These are phyloP conservation scores for Aculops lycopersici DNA, from an alignment of 1,140 invertebrate genomes.

Conservation along the genomic window DNA sequence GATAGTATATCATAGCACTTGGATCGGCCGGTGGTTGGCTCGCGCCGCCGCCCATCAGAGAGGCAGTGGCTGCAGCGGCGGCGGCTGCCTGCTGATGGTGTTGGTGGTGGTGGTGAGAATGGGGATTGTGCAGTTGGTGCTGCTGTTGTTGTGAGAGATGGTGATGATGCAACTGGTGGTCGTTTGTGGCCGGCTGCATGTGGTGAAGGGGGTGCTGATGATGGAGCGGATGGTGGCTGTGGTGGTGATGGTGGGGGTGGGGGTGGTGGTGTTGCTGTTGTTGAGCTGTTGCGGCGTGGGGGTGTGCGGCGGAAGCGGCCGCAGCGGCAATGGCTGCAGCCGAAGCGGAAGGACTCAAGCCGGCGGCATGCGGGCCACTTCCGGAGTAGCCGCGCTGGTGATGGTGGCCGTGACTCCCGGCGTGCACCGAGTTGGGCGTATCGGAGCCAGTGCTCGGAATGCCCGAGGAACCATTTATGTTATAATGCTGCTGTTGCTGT, in stretches of 20 bases:
- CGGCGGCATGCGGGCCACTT: neutral
- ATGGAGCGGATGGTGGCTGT: neutral
- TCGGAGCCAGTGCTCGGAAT: neutral
- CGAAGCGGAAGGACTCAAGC: neutral
- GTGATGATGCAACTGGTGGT: neutral
- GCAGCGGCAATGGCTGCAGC: neutral
- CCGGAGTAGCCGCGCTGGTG: neutral
- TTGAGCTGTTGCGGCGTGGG: neutral
- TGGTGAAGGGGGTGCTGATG: neutral
- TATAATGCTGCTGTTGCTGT: neutral
- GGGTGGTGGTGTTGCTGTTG: neutral
- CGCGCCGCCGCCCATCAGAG: neutral
- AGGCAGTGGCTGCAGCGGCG: neutral
- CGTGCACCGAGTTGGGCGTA: neutral
- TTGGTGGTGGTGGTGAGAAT: neutral
- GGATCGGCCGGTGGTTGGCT: neutral
- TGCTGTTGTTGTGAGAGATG: neutral
- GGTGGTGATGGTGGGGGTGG: neutral
- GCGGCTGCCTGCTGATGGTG: neutral
- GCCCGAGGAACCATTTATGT: neutral
- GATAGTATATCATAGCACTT: too few relatives aligned
- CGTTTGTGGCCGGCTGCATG: slow-evolving; percentile 1
- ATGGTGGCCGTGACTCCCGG: neutral
- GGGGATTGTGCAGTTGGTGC: neutral
- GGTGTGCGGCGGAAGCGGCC: neutral